Evolutionary conservation across 2,113 vertebrate genomes (phyloP).

Genomic region (Taurulus bubalis): DNA sequence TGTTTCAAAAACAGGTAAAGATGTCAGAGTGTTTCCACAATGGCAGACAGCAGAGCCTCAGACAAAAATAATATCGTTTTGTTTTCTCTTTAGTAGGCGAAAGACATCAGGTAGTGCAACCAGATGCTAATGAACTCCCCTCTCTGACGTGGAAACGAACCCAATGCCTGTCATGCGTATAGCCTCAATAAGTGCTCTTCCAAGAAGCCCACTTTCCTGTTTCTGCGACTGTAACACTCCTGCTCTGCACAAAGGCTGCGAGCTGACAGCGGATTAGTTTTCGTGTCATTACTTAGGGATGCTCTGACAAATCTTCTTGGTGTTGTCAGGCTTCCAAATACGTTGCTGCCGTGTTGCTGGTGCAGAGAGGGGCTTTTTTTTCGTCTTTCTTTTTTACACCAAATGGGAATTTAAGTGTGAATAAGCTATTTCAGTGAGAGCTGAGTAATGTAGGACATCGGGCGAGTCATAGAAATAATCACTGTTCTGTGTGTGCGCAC

Average conservation of each 20-base stretch:
- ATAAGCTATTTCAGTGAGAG: constrained; percentile 48
- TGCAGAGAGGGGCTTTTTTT: constrained; percentile 8
- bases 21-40: not conserved
- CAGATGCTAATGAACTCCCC: constrained; percentile 23
- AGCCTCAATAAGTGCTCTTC: constrained; percentile 16
- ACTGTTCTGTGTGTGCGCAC: not conserved
- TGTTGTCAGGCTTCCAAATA: constrained; percentile 56
- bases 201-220: constrained; percentile 8
- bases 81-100: constrained; percentile 1
- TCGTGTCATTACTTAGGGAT: constrained; percentile 49
- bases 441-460: constrained; percentile 53
- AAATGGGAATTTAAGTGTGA: constrained; percentile 61
- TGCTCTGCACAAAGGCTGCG: constrained; percentile 20
- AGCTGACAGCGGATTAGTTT: constrained; percentile 61
- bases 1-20: not conserved
- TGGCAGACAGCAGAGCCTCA: not conserved
- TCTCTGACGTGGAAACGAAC: constrained; percentile 9
- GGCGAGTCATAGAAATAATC: constrained; percentile 32
- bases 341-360: constrained; percentile 13
- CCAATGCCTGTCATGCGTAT: constrained; percentile 7
- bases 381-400: not conserved
- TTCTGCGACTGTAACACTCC: constrained; percentile 25
- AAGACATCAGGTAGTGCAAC: not conserved
- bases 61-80: not conserved
- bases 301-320: constrained; percentile 55